phyloP scores from a whole-genome alignment of 2,888 invertebrate genomes.

The Metellina segmentata region DNA sequence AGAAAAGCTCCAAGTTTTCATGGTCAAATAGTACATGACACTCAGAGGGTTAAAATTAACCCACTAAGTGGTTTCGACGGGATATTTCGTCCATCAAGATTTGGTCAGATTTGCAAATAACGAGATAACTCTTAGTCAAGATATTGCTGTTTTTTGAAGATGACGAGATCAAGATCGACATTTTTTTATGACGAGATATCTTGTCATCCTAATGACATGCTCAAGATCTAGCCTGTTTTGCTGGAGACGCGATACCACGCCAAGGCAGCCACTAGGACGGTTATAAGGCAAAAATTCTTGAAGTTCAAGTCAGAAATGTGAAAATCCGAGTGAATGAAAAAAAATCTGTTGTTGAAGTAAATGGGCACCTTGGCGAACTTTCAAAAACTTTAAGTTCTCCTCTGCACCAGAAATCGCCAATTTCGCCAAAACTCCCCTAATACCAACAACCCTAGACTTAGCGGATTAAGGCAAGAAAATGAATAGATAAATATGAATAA shows the following conservation, averaged over 20 bases:
- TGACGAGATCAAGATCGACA: no score
- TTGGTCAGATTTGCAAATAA: no score
- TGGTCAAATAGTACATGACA: no score
- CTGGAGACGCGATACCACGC: no score
- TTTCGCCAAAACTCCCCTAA: constrained; percentile 1
- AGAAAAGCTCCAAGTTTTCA: no score
- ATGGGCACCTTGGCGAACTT: not conserved
- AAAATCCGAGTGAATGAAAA: not conserved
- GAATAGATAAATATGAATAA: constrained; percentile 66
- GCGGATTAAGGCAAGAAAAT: constrained; percentile 53
- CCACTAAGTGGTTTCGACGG: not conserved
- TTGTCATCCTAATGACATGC: no score
- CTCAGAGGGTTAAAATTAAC: no score
- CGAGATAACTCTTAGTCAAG: no score
- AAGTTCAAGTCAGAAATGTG: no score
- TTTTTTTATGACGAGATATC: not conserved
- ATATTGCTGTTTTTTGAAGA: no score
- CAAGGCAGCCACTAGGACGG: not conserved
- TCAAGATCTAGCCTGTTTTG: not conserved
- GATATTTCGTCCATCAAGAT: no score
- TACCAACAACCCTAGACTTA: constrained; percentile 39
- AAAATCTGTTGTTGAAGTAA: no score
- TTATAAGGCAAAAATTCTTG: not conserved
- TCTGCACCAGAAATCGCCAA: constrained; percentile 6
- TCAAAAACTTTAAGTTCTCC: not conserved